A percentile compares a stretch with the other conserved stretches of the same genome.
Conservation (phyloP, 1,140 invertebrate species). For the Maconellicoccus hirsutus region DNA sequence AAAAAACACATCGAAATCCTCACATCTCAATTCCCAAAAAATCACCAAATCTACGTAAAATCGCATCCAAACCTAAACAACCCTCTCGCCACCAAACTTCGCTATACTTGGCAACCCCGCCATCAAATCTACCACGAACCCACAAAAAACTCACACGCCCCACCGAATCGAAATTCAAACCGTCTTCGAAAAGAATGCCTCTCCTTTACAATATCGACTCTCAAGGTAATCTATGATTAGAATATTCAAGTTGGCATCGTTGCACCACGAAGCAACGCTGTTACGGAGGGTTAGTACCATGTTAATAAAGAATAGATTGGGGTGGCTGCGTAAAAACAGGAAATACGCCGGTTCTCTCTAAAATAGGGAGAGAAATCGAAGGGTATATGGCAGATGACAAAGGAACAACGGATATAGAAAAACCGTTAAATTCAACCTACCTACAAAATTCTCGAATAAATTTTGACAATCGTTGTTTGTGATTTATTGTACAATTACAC, state of each 20-base stretch:
- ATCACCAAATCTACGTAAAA: no score
- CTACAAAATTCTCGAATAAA: background rate
- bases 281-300: constrained; percentile 18
- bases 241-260: background rate
- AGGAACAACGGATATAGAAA: constrained; percentile 8
- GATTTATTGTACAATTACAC: constrained; percentile 1
- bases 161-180: no score
- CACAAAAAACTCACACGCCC: no score
- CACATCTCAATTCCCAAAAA: no score
- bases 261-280: background rate
- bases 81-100: no score
- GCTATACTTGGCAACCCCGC: no score
- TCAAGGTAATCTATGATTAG: no score
- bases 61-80: no score
- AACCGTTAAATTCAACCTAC: constrained; percentile 3
- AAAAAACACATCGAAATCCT: no score
- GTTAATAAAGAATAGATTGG: constrained; percentile 19
- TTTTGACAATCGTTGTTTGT: background rate
- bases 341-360: constrained; percentile 11
- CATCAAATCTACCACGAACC: no score
- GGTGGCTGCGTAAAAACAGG: constrained; percentile 13
- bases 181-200: no score
- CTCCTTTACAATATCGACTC: no score
- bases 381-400: background rate
- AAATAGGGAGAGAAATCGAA: constrained; percentile 3